Evolutionary conservation across 2,888 invertebrate genomes (phyloP).

Genomic region (Phania funesta): DNA sequence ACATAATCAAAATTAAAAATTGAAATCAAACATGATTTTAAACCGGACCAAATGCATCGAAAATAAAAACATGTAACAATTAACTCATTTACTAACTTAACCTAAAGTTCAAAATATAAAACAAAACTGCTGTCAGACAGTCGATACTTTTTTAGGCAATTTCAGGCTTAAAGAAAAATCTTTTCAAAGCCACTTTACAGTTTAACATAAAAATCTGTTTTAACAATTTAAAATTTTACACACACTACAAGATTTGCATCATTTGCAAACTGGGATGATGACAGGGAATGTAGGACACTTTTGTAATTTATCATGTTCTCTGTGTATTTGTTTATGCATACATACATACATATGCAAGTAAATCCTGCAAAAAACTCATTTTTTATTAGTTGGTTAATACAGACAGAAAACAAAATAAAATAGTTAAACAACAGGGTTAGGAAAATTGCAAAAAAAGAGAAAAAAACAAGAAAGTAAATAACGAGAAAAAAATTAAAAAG

Average conservation of each 20-base stretch:
- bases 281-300: constrained; percentile 44
- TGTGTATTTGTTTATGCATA: constrained; percentile 12
- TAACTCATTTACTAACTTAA: constrained; percentile 52
- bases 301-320: constrained; percentile 46
- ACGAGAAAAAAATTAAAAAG: neutral
- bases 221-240: neutral
- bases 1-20: constrained; percentile 51
- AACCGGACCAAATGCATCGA: neutral
- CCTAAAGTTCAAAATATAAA: neutral
- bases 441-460: neutral
- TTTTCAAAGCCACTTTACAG: neutral
- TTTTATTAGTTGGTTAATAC: constrained; percentile 22
- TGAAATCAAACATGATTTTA: constrained; percentile 31
- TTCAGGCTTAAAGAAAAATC: neutral
- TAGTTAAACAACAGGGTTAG: constrained; percentile 11
- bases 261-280: constrained; percentile 16
- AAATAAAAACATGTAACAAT: constrained; percentile 38
- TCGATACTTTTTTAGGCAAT: too few species aligned
- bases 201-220: too few species aligned
- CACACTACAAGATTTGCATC: neutral
- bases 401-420: constrained; percentile 37
- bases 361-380: constrained; percentile 14
- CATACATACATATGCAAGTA: neutral
- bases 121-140: neutral
- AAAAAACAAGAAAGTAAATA: constrained; percentile 11